Evolutionary conservation across 2,113 vertebrate genomes (phyloP), one percentile per base, ranked within the genome.

Genomic region (Phyllostomus hastatus): DNA sequence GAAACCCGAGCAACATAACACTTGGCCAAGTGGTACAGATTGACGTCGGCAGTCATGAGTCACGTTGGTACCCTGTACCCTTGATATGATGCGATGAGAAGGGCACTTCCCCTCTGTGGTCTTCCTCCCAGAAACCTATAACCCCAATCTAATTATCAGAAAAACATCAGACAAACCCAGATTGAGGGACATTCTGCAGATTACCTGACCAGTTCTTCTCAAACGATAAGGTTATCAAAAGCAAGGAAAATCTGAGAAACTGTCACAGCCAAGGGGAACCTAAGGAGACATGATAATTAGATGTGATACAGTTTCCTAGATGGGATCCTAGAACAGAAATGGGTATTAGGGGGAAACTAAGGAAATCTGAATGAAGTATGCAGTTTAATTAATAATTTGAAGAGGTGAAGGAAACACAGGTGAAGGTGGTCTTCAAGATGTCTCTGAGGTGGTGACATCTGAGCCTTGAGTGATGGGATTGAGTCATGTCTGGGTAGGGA

Each of bases 371-470:
- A 67, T 7, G 19, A 72, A 57, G 11, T 46, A 11, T 10, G 38
- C 28, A 52, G 5, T 80, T 48, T 59, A 69, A 10, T 82, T 88
- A 43, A 35, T 54, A 33, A 78, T 22, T 67, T 43, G 46, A 79
- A 96, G 78, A 83, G 16, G 6, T 50, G 88, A 76, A 75, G 19
- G 19, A 64, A 82, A 83, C 57, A 52, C n/a, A 46, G 8, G n/a
- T 79, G 43, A 22, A 10, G 33, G 31, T 41, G 19, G 11, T 38
- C 31, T 75, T 22, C 4, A 16, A 50, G n/a, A 43, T 10, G 4
- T 88, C 85, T 80, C 50, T 46, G 17, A 79, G 61, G 54, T 66
- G 72, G n/a, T 4, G 10, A 54, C 52, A 10, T 50, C 50, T 35
- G 41, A 90, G 90, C 64, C 28, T 73, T 31, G 7, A 70, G n/a